Base-by-base conservation (phyloP, 2,113 vertebrate species). In the Panurus biarmicus region DNA sequence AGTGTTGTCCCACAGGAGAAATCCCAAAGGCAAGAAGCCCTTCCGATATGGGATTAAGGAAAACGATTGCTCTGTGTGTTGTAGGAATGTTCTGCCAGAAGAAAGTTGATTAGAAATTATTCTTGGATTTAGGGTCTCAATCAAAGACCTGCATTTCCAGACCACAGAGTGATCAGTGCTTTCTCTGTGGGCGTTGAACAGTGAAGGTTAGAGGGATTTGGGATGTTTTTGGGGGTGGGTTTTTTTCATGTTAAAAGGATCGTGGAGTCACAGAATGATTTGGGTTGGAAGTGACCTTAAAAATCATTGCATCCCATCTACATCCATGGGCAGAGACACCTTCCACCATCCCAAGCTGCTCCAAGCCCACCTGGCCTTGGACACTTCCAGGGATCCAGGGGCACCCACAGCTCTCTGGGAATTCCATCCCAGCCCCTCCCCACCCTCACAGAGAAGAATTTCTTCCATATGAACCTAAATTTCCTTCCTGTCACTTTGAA, bases 261-360 rank as follows among this genome's bases (percentile, higher is more conserved):
- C 14, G 4, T 11, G 40, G 38, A 36, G 54, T 38, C 48, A 31
- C 23, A 14, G 11, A 62, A 29, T 38, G 1, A 6, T 20, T 61
- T 28, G 28, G 12, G 18, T 10, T 14, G 45, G 45, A 45, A 47
- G 4, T 2, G 12, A 45, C 18, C 3, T 53, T 16, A 20, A 77
- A 86, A 7, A 5, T 21, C 4, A 26, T 18, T 6, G 3, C 2
- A 18, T 51, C 3, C 33, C 25, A 8, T 5, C 13, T 11, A 9
- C 22, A 57, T 57, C 56, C 56, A 24, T 35, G 56, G 56, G 22
- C 29, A 65, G 21, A 5, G 45, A 67, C 45, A 36, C 2, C 12
- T 85, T 0, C 26, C 72, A 15, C 12, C 3, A 1, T 5, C 21
- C 26, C 72, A 51, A 62, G 14, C 1, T 50, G 44, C 17, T 67